A percentile compares a stretch with the other conserved stretches of the same genome.
These are phyloP conservation scores for Amblyteles armatorius DNA, from an alignment of 2,888 invertebrate genomes.

Conservation along the genomic window DNA sequence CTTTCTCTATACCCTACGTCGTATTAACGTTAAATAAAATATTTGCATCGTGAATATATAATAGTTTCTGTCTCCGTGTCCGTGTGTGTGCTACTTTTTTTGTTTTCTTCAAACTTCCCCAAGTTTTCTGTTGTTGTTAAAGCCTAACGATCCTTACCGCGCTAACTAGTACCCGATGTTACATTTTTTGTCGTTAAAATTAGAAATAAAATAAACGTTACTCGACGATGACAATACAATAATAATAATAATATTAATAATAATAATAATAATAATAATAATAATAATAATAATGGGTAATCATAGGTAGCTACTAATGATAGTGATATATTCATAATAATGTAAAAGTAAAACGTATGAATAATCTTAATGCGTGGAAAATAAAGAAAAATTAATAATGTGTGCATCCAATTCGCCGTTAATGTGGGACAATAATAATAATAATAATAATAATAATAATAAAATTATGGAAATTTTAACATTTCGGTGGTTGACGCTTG, in stretches of 20 bases:
- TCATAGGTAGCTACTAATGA: conserved; percentile 69
- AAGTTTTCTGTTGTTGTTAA: conserved; percentile 70
- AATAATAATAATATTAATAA: conserved; percentile 72
- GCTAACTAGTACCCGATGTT: conserved; percentile 81
- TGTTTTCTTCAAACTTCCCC: conserved; percentile 52
- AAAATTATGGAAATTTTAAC: conserved; percentile 72
- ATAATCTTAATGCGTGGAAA: conserved; percentile 76
- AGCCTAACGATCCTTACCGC: conserved; percentile 76
- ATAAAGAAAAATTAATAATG: conserved; percentile 66
- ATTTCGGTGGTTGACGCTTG: conserved; percentile 66
- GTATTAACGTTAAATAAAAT: conserved; percentile 76
- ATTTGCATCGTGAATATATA: conserved; percentile 77
- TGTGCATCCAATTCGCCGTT: conserved; percentile 69
- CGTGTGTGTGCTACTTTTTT: conserved; percentile 56
- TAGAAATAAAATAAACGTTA: conserved; percentile 79
- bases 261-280: conserved; percentile 66
- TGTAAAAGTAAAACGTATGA: conserved; percentile 78
- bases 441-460: conserved; percentile 64
- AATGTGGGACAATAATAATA: conserved; percentile 46
- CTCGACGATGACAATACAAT: conserved; percentile 74
- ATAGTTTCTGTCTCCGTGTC: conserved; percentile 69
- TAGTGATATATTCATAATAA: conserved; percentile 69
- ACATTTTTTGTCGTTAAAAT: conserved; percentile 73
- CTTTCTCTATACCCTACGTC: conserved; percentile 51
- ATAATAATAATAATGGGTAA: conserved; percentile 68